These are phyloP conservation scores for Pantala flavescens DNA, from an alignment of 1,140 invertebrate species.

Conservation along the genomic window DNA sequence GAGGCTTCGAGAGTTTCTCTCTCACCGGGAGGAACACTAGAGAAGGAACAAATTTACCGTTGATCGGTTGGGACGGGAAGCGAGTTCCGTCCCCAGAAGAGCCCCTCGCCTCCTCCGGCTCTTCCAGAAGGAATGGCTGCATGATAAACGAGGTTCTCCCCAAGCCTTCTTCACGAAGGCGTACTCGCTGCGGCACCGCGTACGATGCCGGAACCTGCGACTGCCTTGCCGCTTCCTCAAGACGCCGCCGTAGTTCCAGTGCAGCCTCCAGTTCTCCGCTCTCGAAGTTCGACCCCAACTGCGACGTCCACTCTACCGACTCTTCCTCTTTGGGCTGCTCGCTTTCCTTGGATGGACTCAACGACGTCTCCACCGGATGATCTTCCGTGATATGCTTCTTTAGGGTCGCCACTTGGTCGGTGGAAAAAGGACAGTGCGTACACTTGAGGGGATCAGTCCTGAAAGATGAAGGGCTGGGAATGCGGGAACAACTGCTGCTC, in stretches of 20 bases:
- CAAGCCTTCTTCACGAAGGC: slow-evolving; percentile 22
- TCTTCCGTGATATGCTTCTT: slow-evolving; percentile 53
- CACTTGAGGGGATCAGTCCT: slow-evolving; percentile 42
- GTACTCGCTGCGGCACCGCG: slow-evolving; percentile 25
- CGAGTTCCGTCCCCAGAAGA: slow-evolving; percentile 12
- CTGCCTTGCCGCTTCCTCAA: slow-evolving; percentile 43
- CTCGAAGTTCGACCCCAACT: neutral
- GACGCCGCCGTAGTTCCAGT: slow-evolving; percentile 36
- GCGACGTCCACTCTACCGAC: neutral
- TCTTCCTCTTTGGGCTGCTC: neutral
- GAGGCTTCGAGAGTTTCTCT: slow-evolving; percentile 62
- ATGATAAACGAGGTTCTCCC: slow-evolving; percentile 46
- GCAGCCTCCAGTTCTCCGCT: slow-evolving; percentile 25
- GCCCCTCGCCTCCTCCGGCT: slow-evolving; percentile 31
- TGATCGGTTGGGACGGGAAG: slow-evolving; percentile 25
- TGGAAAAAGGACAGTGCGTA: slow-evolving; percentile 54
- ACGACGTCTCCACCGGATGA: slow-evolving; percentile 35
- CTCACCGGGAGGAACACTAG: slow-evolving; percentile 85
- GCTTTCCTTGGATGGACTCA: neutral
- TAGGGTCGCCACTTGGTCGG: slow-evolving; percentile 47
- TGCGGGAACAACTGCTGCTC: slow-evolving; percentile 27
- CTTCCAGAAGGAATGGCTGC: slow-evolving; percentile 77
- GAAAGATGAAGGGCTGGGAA: neutral
- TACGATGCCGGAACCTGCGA: slow-evolving; percentile 39
- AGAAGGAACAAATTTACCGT: slow-evolving; percentile 65